Base-by-base conservation (phyloP, 2,797 vertebrate genomes). In the Alfaro cultratus region DNA sequence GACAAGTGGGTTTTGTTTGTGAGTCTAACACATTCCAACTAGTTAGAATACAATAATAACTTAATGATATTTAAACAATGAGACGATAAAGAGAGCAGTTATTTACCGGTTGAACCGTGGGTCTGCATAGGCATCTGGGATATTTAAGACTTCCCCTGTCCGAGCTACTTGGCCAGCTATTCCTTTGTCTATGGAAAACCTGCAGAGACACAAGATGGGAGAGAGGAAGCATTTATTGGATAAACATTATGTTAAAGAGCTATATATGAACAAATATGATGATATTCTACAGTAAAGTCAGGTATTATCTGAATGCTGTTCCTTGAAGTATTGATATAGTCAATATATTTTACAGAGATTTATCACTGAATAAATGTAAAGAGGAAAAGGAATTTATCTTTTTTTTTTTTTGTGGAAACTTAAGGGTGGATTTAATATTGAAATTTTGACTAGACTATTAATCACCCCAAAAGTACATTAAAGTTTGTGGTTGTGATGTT, bases 111-210 rank as follows among this genome's bases (percentile, higher is more conserved):
- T 99, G 92, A 99, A 99, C 91, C 98, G 97, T 31, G 98, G 98
- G 92, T 99, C 99, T 93, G 99, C 98, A 93, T 99, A 99, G 95
- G 99, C 99, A 89, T 99, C 99, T 80, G 98, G 97, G 93, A 99
- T 99, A 94, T 99, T 99, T 91, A 99, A 96, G 89, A 99, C 97
- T 93, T 99, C 98, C 88, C 99, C 99, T 51, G 98, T 99, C 93
- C 95, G 96, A 84, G 99, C 99, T 84, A 99, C 99, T 91, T 99
- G 99, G 73, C 99, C 99, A 79, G 99, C 99, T 84, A 99, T 99
- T 92, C 99, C 99, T 94, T 99, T 99, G 78, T 99, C 98, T 94
- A 99, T 99, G 83, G 99, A 99, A 97, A 99, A 99, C 95, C 99
- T 99, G 23, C 47, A 75, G 46, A 49, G 4, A 39, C 31, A 73